phyloP scores from a whole-genome alignment of 2,113 vertebrate species.

The Ptychochromis oligacanthus region DNA sequence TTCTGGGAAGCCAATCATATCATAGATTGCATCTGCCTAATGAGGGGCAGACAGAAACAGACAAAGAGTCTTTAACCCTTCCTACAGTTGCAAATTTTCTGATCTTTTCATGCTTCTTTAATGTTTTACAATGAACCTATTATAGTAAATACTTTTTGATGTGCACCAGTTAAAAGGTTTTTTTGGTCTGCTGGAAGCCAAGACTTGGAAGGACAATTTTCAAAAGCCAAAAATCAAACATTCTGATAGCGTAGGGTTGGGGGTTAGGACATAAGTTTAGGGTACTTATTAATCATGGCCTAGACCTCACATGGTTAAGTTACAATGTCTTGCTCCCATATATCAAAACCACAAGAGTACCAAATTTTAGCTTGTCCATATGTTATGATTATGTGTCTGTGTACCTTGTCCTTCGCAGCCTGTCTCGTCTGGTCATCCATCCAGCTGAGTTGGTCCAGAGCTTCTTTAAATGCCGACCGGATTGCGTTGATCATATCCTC shows the following conservation, averaged over 20 bases:
- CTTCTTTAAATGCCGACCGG: conserved; percentile 88
- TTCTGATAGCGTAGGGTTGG: too few relatives aligned
- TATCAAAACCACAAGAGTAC: not conserved
- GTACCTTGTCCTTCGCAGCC: conserved; percentile 95
- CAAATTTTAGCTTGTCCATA: not conserved
- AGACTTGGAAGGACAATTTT: too few relatives aligned
- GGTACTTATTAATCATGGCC: too few relatives aligned
- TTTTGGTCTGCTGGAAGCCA: too few relatives aligned
- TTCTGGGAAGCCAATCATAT: conserved; percentile 99
- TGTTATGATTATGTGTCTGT: not conserved
- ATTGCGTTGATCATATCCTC: conserved; percentile 96
- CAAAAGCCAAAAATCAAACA: too few relatives aligned
- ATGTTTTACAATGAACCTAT: not conserved
- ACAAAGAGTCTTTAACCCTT: not conserved
- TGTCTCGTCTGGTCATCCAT: conserved; percentile 92
- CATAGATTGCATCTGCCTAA: conserved; percentile 95
- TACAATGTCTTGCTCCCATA: too few relatives aligned
- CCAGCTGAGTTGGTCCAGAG: conserved; percentile 88
- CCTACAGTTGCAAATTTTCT: not conserved
- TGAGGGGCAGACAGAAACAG: not conserved
- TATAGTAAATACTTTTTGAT: not conserved
- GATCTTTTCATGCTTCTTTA: not conserved
- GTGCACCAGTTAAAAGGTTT: too few relatives aligned
- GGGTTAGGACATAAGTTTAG: too few relatives aligned
- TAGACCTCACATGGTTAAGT: too few relatives aligned